Conservation (phyloP, 2,797 vertebrate genomes). For the Lacerta bilineata region DNA sequence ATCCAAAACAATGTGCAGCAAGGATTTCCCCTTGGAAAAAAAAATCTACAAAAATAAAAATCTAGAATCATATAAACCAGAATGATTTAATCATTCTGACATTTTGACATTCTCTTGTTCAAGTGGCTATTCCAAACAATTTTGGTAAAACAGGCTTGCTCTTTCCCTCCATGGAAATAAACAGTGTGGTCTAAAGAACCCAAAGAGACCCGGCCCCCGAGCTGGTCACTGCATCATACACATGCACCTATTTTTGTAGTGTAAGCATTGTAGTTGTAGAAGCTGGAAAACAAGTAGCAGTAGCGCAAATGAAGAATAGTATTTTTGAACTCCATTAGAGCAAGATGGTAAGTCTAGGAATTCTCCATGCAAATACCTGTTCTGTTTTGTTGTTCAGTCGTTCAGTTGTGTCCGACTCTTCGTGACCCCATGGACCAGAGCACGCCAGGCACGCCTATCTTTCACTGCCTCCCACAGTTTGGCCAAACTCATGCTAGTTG, state of each 20-base stretch:
- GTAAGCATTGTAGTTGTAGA: background rate
- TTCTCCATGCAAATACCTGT: background rate
- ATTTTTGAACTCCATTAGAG: background rate
- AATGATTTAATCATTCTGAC: slow-evolving; percentile 28
- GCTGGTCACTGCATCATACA: background rate
- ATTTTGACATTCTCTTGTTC: slow-evolving; percentile 36
- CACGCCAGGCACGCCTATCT: too few species aligned
- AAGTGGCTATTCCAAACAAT: slow-evolving; percentile 14
- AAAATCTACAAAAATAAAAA: background rate
- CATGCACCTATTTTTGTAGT: background rate
- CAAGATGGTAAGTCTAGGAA: background rate
- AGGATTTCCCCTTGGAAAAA: slow-evolving; percentile 32
- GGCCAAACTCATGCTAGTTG: too few species aligned
- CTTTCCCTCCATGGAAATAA: background rate
- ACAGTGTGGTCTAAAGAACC: background rate
- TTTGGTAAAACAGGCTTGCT: background rate
- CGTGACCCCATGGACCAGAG: too few species aligned
- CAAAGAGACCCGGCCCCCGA: background rate
- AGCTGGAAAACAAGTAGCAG: background rate
- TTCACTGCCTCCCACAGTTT: too few species aligned
- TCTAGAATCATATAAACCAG: slow-evolving; percentile 1
- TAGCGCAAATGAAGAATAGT: background rate
- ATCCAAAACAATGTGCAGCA: slow-evolving; percentile 15
- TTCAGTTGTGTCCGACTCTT: too few species aligned
- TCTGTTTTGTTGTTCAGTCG: background rate